Conservation (phyloP, 2,888 invertebrate species). For the Shargacucullia verbasci region DNA sequence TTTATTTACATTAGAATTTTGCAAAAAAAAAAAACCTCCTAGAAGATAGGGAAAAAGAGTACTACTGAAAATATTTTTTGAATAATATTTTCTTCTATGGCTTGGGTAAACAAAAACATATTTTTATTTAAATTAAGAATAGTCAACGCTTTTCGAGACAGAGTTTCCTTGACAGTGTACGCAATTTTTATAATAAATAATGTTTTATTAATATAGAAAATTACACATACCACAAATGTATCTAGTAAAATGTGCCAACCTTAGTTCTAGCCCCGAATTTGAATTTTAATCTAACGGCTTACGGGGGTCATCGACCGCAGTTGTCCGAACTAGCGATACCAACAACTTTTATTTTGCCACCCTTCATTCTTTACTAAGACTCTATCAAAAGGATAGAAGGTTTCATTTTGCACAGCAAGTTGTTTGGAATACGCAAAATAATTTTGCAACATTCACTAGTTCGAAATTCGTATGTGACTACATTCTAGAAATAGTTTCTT, state of each 20-base stretch:
- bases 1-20: background rate
- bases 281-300: slow-evolving; percentile 84
- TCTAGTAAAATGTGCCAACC: slow-evolving; percentile 15
- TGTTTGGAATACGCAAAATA: slow-evolving; percentile 27
- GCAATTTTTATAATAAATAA: too few relatives aligned
- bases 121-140: too few relatives aligned
- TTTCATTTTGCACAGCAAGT: slow-evolving; percentile 60
- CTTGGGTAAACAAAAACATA: too few relatives aligned
- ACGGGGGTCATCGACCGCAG: slow-evolving; percentile 77
- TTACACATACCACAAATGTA: background rate
- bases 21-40: too few relatives aligned
- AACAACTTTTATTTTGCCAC: slow-evolving; percentile 62
- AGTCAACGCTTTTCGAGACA: too few relatives aligned
- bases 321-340: slow-evolving; percentile 76
- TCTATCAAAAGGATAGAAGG: slow-evolving; percentile 63
- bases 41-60: too few relatives aligned
- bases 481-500: slow-evolving; percentile 15
- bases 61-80: too few relatives aligned
- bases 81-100: too few relatives aligned
- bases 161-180: too few relatives aligned
- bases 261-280: slow-evolving; percentile 74
- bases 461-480: slow-evolving; percentile 37
- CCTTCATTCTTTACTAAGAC: slow-evolving; percentile 49
- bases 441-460: slow-evolving; percentile 22
- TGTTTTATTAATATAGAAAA: too few relatives aligned